phyloP scores from a whole-genome alignment of 2,888 invertebrate genomes.

The Nemurella pictetii region DNA sequence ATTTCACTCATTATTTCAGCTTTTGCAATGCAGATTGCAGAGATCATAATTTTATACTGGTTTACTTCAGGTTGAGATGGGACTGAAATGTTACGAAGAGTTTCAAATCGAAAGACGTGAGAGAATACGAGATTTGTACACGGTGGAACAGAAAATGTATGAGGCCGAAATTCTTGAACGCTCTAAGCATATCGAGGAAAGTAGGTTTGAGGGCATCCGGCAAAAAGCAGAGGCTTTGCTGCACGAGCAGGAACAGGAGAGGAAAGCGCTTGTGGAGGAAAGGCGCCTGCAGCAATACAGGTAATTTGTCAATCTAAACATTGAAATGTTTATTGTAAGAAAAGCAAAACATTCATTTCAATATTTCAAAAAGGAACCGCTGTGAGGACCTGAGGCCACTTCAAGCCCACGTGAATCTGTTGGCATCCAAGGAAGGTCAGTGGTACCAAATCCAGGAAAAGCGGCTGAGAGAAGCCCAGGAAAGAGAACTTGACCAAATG shows the following conservation, averaged over 20 bases:
- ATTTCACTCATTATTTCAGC: too few relatives aligned
- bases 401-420: not conserved
- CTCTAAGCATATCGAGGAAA: not conserved
- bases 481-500: slow-evolving; percentile 12
- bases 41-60: too few relatives aligned
- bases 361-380: not conserved
- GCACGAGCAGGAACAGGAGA: slow-evolving; percentile 12
- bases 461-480: not conserved
- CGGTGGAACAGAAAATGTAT: not conserved
- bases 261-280: slow-evolving; percentile 32
- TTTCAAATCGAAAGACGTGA: slow-evolving; percentile 9
- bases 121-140: not conserved
- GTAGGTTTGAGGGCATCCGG: not conserved
- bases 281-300: slow-evolving; percentile 35
- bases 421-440: slow-evolving; percentile 29
- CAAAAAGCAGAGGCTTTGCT: slow-evolving; percentile 25
- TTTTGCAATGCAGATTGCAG: too few relatives aligned
- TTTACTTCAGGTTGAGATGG: slow-evolving; percentile 7
- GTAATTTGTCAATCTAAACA: slow-evolving; percentile 19
- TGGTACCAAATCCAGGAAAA: slow-evolving; percentile 19
- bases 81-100: slow-evolving; percentile 17
- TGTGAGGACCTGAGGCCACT: slow-evolving; percentile 22
- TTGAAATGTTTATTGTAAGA: not conserved
- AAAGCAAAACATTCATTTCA: not conserved
- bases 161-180: not conserved